Conservation (phyloP, 2,888 invertebrate genomes). For the Coenonympha glycerion region DNA sequence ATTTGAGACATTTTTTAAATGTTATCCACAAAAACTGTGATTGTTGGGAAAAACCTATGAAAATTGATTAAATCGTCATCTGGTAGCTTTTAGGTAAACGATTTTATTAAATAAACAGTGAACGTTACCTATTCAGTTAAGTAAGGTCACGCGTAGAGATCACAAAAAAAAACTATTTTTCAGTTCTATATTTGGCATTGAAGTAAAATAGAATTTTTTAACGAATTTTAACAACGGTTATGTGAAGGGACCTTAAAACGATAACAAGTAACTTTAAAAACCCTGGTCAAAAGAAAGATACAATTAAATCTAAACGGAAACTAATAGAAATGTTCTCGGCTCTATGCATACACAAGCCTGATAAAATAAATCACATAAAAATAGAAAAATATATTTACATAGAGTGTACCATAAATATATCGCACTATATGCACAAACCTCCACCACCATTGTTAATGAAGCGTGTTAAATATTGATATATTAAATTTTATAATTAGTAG, state of each 20-base stretch:
- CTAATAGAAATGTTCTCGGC: conserved; percentile 34
- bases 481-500: conserved; percentile 9
- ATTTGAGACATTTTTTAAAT: not conserved
- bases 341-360: conserved; percentile 53
- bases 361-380: conserved; percentile 35
- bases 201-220: conserved; percentile 35
- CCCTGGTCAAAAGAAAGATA: conserved; percentile 17
- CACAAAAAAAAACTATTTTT: conserved; percentile 47
- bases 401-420: conserved; percentile 21
- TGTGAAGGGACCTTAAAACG: conserved; percentile 29
- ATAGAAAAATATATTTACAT: conserved; percentile 36
- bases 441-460: conserved; percentile 67
- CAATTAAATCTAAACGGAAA: conserved; percentile 13
- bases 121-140: conserved; percentile 36
- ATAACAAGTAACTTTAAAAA: conserved; percentile 8
- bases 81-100: conserved; percentile 8
- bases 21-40: not conserved
- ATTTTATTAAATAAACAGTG: conserved; percentile 35
- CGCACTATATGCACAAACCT: conserved; percentile 38
- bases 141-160: conserved; percentile 43
- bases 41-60: conserved; percentile 5
- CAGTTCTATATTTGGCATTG: conserved; percentile 51
- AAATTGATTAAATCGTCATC: conserved; percentile 3
- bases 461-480: conserved; percentile 33
- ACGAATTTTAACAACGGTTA: conserved; percentile 22